Evolutionary conservation across 2,797 vertebrate species (phyloP), one percentile per base, ranked within the genome.

Genomic region (Enteromius trimaculatus): DNA sequence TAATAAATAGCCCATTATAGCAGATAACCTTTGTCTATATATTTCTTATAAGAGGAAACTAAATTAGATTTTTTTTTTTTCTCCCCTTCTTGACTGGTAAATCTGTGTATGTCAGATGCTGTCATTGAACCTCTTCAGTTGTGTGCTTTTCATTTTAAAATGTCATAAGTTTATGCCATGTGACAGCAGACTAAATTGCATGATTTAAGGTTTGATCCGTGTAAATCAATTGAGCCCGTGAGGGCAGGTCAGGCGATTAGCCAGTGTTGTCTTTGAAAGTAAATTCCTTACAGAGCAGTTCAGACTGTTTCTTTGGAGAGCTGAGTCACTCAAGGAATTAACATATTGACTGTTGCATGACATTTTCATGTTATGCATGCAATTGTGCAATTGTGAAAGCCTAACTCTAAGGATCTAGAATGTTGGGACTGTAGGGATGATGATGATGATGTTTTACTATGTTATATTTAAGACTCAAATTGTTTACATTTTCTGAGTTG

Each of bases 111-210:
- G 37, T 74, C 86, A 83, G 86, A 87, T 89, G 83, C 49, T 37
- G n/a, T 86, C 51, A 86, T 53, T 82, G 86, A 86, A 85, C 85
- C 86, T 88, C 81, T 31, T 69, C n/a, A 86, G 78, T 60, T 34
- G 77, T 68, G 66, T 77, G 17, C 37, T 79, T 85, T 83, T 83
- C 19, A 84, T 79, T 86, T 64, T 85, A 83, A 80, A 65, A 76
- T 89, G 89, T 92, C 91, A 90, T 88, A 84, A 68, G 88, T 87
- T 53, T 81, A 42, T 39, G 37, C 84, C 86, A 88, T 90, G 89
- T 90, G 90, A 90, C 87, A 26, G 80, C 74, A 81, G 68, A 81
- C 72, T 84, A 77, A 66, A 88, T 81, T 83, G 79, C 58, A 39
- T 81, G 84, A 88, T 88, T 86, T 87, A 87, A 83, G 77, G 79